Evolutionary conservation across 2,888 invertebrate species (phyloP), one percentile per base, ranked within the genome.

Genomic region (Tipula unca): DNA sequence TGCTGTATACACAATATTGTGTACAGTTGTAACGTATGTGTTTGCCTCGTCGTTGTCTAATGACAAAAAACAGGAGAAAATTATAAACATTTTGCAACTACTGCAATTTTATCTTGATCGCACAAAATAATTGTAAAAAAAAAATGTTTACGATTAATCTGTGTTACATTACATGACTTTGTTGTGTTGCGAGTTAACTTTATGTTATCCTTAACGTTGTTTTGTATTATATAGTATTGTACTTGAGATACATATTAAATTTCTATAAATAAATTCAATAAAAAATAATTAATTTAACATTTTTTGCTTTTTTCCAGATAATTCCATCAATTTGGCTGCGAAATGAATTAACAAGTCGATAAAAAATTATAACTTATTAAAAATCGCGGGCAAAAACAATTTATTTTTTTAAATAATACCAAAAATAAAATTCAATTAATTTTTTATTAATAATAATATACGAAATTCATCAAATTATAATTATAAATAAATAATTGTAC

Each of bases 111-210:
- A 69, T 69, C 69, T 69, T 69, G 69, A 69, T 69, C 69, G 69
- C 25, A 10, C 20, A 69, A 69, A n/a, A 48, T n/a, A 48, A 48
- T 4, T 48, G 13, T 10, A 39, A n/a, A n/a, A 54, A 54, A 54
- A 54, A 17, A 3, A 10, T 4, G 2, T 48, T 69, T 69, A 25
- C 69, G 10, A 69, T 69, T 25, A 69, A 69, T 69, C 69, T 69
- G 69, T 69, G 69, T 69, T 69, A 69, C 69, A 69, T 69, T 69
- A 69, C 69, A 69, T 69, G 69, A 69, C 69, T 69, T 69, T 69
- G 69, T 69, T 69, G 69, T 69, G 48, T 48, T 48, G 48, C 13
- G 48, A 48, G 48, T 69, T 69, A 69, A 69, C 69, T 69, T 20
- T 69, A 69, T 69, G 69, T 69, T 69, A 69, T 69, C 69, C 69